Evolutionary conservation across 2,113 vertebrate species (phyloP).

Genomic region (Otus sunia): DNA sequence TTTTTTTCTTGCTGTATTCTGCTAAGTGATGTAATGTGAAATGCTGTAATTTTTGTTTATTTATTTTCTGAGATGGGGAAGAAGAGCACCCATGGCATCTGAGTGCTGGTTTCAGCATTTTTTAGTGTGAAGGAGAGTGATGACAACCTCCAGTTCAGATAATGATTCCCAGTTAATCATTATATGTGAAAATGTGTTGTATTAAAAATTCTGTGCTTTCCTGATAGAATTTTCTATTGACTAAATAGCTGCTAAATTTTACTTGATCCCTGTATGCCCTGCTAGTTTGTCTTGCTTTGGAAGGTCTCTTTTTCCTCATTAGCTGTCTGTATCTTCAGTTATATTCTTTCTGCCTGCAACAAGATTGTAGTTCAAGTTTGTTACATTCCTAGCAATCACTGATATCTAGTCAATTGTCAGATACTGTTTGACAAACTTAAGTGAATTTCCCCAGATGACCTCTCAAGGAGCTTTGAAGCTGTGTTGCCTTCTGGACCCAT

Average conservation of each 20-base stretch:
- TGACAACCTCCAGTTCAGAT: slow-evolving; percentile 27
- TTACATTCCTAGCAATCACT: background rate
- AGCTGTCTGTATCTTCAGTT: background rate
- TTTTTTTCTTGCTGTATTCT: background rate
- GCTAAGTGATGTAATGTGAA: slow-evolving; percentile 68
- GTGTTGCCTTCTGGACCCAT: background rate
- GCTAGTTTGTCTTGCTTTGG: background rate
- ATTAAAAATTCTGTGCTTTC: slow-evolving; percentile 29
- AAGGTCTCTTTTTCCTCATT: background rate
- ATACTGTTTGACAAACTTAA: background rate
- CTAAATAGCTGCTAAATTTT: slow-evolving; percentile 28
- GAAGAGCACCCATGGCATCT: slow-evolving; percentile 44
- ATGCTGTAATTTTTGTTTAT: slow-evolving; percentile 54
- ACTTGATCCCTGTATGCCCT: background rate
- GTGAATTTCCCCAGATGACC: background rate
- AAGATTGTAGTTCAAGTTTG: background rate
- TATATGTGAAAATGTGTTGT: background rate
- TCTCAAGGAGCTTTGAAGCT: background rate
- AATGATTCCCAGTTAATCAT: slow-evolving; percentile 14
- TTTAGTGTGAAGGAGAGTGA: background rate
- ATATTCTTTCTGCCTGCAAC: background rate
- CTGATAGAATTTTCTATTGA: background rate
- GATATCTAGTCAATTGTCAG: background rate
- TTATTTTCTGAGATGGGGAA: background rate
- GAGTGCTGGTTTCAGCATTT: slow-evolving; percentile 67